Evolutionary conservation across 2,797 vertebrate genomes (phyloP).

Genomic region (Hybognathus amarus): DNA sequence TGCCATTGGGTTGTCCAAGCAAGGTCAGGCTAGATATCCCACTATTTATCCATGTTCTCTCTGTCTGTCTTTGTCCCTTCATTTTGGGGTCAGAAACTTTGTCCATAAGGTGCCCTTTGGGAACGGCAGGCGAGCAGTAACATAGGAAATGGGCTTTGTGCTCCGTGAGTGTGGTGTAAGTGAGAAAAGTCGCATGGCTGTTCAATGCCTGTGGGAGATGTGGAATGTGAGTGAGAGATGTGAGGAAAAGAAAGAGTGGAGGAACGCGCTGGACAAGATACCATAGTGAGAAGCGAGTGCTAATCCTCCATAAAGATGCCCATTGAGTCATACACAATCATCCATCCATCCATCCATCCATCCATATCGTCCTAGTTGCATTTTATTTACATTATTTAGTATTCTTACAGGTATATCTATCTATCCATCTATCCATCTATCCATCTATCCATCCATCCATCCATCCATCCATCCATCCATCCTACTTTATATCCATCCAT

Average conservation of each 20-base stretch:
- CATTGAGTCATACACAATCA: slow-evolving; percentile 65
- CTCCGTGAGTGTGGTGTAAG: slow-evolving; percentile 57
- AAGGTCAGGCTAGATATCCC: background rate
- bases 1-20: background rate
- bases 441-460: too few species aligned
- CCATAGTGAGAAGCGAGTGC: slow-evolving; percentile 62
- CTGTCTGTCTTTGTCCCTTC: slow-evolving; percentile 17
- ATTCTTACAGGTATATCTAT: too few species aligned
- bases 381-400: too few species aligned
- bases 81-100: slow-evolving; percentile 38
- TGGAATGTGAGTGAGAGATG: slow-evolving; percentile 63
- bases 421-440: too few species aligned
- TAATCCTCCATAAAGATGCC: slow-evolving; percentile 72
- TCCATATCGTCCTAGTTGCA: too few species aligned
- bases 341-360: too few species aligned
- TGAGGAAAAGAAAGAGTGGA: slow-evolving; percentile 51
- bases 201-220: slow-evolving; percentile 54
- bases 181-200: slow-evolving; percentile 71
- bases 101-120: slow-evolving; percentile 19
- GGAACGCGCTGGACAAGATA: slow-evolving; percentile 36
- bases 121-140: slow-evolving; percentile 23
- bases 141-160: slow-evolving; percentile 47
- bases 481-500: too few species aligned
- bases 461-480: too few species aligned
- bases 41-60: background rate